These are phyloP conservation scores for Nerophis ophidion DNA, from an alignment of 2,113 vertebrate species.

Conservation along the genomic window DNA sequence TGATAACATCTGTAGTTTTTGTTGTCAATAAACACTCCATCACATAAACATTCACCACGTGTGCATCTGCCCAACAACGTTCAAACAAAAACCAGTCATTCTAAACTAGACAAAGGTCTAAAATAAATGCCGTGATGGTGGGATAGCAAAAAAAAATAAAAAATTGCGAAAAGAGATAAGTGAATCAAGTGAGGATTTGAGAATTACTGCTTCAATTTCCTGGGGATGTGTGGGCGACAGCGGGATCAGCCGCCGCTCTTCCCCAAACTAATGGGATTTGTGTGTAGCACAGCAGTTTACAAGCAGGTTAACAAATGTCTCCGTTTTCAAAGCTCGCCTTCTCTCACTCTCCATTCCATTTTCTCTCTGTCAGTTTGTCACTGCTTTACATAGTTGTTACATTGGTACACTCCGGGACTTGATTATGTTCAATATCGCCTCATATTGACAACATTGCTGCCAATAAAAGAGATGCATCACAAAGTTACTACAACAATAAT, in stretches of 20 bases:
- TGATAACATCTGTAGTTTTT: background rate
- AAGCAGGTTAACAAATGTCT: conserved; percentile 58
- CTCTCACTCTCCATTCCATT: conserved; percentile 14
- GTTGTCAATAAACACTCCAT: background rate
- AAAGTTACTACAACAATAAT: too few relatives aligned
- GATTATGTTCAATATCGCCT: too few relatives aligned
- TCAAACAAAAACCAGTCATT: conserved; percentile 18
- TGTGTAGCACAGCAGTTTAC: conserved; percentile 61
- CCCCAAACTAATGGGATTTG: conserved; percentile 66
- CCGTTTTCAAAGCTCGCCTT: conserved; percentile 27
- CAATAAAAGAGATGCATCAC: too few relatives aligned
- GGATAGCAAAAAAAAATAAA: conserved; percentile 8
- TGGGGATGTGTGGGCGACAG: conserved; percentile 46
- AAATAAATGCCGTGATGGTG: conserved; percentile 3
- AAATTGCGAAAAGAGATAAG: conserved; percentile 13
- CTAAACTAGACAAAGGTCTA: conserved; percentile 12
- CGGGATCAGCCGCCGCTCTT: conserved; percentile 58
- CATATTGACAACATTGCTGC: too few relatives aligned
- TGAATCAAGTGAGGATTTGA: conserved; percentile 44
- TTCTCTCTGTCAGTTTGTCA: conserved; percentile 30
- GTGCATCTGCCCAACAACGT: background rate
- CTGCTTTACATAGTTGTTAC: conserved; percentile 1
- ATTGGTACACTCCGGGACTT: too few relatives aligned
- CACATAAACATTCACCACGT: background rate
- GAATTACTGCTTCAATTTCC: conserved; percentile 75